phyloP scores from a whole-genome alignment of 2,888 invertebrate species.

The Phragmatobia fuliginosa region DNA sequence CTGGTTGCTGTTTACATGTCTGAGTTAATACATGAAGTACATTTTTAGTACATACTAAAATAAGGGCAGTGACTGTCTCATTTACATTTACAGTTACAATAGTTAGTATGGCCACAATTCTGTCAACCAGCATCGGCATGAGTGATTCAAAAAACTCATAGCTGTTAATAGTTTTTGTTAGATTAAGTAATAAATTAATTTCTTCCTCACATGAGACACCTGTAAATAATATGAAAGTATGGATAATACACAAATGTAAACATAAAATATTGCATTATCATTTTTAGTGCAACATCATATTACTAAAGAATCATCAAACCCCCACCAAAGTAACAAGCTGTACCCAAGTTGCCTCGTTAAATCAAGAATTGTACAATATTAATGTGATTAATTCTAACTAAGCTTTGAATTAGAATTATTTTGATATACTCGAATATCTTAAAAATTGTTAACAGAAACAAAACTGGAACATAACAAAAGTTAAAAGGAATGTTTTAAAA shows the following conservation, averaged over 20 bases:
- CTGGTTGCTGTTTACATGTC: conserved; percentile 33
- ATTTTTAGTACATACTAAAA: conserved; percentile 55
- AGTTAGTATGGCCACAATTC: conserved; percentile 52
- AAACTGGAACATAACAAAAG: conserved; percentile 56
- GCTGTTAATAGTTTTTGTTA: conserved; percentile 47
- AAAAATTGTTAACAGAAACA: conserved; percentile 50
- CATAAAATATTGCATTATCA: background rate
- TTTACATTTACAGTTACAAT: conserved; percentile 40
- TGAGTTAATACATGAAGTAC: conserved; percentile 52
- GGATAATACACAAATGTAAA: background rate
- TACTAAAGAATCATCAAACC: conserved; percentile 79
- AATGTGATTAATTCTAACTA: conserved; percentile 32
- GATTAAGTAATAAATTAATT: conserved; percentile 48
- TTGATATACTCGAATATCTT: background rate
- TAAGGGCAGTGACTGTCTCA: conserved; percentile 43
- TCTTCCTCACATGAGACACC: conserved; percentile 45
- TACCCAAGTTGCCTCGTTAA: conserved; percentile 71
- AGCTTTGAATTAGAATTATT: conserved; percentile 51
- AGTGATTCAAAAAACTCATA: conserved; percentile 50
- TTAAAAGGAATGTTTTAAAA: background rate
- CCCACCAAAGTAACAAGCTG: conserved; percentile 62
- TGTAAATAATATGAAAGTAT: conserved; percentile 29
- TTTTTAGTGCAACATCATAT: conserved; percentile 70
- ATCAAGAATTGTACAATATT: conserved; percentile 52
- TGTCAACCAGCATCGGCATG: conserved; percentile 56